Percentiles rank a stretch among this genome's conserved stretches.
Evolutionary conservation across 64 coral and sea anemone genomes (phyloP).

Genomic region (Exaiptasia diaphana): DNA sequence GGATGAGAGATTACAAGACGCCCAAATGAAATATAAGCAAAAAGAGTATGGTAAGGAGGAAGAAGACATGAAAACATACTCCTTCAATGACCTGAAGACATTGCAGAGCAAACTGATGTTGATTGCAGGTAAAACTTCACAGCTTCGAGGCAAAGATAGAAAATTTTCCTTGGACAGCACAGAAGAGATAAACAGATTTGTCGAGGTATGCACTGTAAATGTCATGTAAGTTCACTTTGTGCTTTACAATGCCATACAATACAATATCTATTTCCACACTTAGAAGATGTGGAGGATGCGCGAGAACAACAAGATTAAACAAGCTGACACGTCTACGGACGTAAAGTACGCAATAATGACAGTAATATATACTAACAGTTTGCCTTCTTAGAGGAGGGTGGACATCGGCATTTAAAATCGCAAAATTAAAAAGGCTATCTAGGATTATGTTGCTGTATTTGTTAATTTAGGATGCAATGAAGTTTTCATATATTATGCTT

Average conservation of each 20-base stretch:
- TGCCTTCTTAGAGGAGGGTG: not conserved
- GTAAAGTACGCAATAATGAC: not conserved
- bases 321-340: no score
- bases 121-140: slow-evolving; percentile 52
- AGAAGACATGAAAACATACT: not conserved
- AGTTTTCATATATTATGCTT: not conserved
- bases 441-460: not conserved
- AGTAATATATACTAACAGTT: not conserved
- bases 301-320: no score
- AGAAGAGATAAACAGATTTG: slow-evolving; percentile 52
- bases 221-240: not conserved
- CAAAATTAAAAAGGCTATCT: not conserved
- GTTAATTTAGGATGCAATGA: not conserved
- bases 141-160: slow-evolving; percentile 5
- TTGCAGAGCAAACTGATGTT: slow-evolving; percentile 69
- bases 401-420: not conserved
- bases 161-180: slow-evolving; percentile 24
- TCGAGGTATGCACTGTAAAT: not conserved
- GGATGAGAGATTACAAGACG: not conserved
- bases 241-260: not conserved
- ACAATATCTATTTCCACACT: no score
- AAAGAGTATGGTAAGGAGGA: not conserved
- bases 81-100: slow-evolving; percentile 50
- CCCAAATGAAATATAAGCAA: not conserved
- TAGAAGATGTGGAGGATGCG: no score